Percentiles rank a stretch among this genome's conserved stretches.
phyloP scores from a whole-genome alignment of 2,888 invertebrate species.

The Chaetogeoica ovagalla region DNA sequence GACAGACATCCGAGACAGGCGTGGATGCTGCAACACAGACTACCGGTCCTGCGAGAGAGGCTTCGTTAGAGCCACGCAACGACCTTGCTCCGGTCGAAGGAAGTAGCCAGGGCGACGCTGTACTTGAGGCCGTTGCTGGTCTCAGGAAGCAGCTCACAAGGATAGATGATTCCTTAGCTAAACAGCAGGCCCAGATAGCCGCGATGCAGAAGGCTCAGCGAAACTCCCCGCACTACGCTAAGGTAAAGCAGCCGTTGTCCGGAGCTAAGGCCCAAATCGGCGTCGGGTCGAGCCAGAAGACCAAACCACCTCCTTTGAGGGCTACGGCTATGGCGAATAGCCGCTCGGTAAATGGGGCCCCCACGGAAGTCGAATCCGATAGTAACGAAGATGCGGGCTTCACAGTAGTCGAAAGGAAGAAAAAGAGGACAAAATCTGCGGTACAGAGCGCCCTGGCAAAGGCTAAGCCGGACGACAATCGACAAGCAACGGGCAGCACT shows the following conservation, averaged over 20 bases:
- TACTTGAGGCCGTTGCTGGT: too few species aligned
- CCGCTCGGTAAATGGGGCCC: too few species aligned
- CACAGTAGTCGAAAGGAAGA: background rate
- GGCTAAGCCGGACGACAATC: background rate
- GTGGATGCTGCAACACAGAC: background rate
- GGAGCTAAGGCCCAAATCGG: too few species aligned
- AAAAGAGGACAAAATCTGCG: background rate
- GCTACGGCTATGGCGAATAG: too few species aligned
- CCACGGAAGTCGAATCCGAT: background rate
- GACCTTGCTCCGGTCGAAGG: too few species aligned
- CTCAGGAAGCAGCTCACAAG: too few species aligned
- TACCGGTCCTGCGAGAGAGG: background rate
- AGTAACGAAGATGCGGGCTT: background rate
- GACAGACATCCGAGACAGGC: background rate
- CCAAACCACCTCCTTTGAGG: background rate
- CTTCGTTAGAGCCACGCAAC: too few species aligned
- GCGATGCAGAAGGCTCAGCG: too few species aligned
- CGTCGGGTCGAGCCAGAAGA: background rate
- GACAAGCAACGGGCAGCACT: background rate
- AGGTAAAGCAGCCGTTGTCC: too few species aligned
- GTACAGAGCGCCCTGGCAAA: background rate
- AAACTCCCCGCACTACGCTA: too few species aligned
- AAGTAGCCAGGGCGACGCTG: background rate
- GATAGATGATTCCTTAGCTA: too few species aligned
- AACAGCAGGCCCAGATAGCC: too few species aligned